phyloP scores from a whole-genome alignment of 2,797 vertebrate species.

The Clarias platycephalus region DNA sequence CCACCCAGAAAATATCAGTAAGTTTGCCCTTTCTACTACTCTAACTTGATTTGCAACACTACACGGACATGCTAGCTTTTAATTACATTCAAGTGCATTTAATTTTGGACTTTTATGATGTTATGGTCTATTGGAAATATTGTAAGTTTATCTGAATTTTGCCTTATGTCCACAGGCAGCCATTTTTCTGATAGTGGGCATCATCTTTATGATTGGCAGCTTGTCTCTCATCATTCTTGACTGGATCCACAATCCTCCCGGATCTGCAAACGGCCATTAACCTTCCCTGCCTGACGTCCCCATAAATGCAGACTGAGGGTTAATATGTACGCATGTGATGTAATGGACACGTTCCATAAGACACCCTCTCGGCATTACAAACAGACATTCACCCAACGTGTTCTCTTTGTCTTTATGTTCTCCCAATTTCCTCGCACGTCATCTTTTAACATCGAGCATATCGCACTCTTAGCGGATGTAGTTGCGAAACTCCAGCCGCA shows the following conservation, averaged over 20 bases:
- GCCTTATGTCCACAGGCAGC: constrained; percentile 71
- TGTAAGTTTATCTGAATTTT: neutral
- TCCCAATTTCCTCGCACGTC: neutral
- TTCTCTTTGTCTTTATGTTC: constrained; percentile 11
- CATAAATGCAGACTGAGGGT: constrained; percentile 62
- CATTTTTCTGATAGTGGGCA: constrained; percentile 85
- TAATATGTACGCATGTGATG: constrained; percentile 8
- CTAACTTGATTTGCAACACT: neutral
- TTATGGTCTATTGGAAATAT: too few relatives aligned
- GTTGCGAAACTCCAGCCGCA: neutral
- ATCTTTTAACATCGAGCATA: neutral
- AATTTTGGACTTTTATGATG: neutral
- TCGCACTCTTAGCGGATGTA: neutral
- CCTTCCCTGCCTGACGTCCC: constrained; percentile 24
- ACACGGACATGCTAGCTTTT: neutral
- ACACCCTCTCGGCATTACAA: constrained; percentile 31
- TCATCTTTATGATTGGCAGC: constrained; percentile 94
- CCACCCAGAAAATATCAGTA: constrained; percentile 92
- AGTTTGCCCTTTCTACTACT: constrained; percentile 58
- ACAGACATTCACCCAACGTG: constrained; percentile 24
- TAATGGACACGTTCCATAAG: neutral
- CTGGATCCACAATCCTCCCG: constrained; percentile 89
- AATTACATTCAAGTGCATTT: neutral
- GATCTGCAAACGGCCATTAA: constrained; percentile 84
- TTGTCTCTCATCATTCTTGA: constrained; percentile 90